These are phyloP conservation scores for Trichonephila inaurata DNA, from an alignment of 1,140 invertebrate genomes.

Conservation along the genomic window DNA sequence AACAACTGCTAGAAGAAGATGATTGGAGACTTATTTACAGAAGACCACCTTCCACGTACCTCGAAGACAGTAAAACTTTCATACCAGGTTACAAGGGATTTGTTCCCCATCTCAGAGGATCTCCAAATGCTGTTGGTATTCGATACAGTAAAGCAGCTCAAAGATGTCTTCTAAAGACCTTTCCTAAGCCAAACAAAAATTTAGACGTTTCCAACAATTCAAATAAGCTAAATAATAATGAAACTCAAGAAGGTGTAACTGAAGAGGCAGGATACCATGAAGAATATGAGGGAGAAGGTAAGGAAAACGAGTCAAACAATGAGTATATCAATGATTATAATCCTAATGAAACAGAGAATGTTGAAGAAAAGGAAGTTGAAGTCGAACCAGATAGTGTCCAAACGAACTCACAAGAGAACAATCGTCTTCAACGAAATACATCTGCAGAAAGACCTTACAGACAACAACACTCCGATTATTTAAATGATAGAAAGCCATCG, in stretches of 20 bases:
- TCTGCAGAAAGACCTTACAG: constrained; percentile 49
- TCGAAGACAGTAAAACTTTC: constrained; percentile 39
- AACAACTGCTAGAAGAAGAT: constrained; percentile 40
- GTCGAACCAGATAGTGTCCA: background rate
- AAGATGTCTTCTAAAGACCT: constrained; percentile 24
- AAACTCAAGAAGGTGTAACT: background rate
- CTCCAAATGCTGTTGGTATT: constrained; percentile 61
- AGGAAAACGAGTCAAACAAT: background rate
- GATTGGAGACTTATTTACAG: constrained; percentile 68
- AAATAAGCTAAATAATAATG: background rate
- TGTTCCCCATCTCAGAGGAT: constrained; percentile 56
- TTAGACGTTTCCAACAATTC: background rate
- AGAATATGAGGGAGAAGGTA: background rate
- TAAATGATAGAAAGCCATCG: constrained; percentile 57
- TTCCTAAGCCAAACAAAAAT: background rate
- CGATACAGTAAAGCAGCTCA: constrained; percentile 71
- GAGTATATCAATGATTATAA: background rate
- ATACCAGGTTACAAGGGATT: constrained; percentile 72
- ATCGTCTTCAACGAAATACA: constrained; percentile 29
- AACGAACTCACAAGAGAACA: constrained; percentile 21
- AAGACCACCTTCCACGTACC: constrained; percentile 71
- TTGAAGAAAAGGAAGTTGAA: background rate
- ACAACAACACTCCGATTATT: constrained; percentile 54
- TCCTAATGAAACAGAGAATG: background rate
- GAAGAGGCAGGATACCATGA: background rate